Evolutionary conservation across 2,113 vertebrate genomes (phyloP), one percentile per base, ranked within the genome.

Genomic region (Onychorhynchus coronatus): DNA sequence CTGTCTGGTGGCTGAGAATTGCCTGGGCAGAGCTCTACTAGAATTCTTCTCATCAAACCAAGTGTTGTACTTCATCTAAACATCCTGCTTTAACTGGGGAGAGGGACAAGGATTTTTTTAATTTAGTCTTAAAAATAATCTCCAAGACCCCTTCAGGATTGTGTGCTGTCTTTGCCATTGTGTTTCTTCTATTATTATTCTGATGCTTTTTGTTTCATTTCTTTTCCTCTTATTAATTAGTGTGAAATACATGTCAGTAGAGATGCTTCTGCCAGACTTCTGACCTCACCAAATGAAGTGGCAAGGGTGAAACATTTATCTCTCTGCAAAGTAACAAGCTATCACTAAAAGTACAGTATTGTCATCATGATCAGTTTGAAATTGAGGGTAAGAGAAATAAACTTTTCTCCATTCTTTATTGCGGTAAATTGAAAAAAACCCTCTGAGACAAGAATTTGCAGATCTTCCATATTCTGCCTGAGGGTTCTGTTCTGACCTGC

Each of bases 21-120:
- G 0, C 39, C 31, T 1, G 0, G 27, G 13, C 35, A 88, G 61
- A 87, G 22, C 28, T 61, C 3, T 3, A 0, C 44, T 66, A 53
- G 33, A 67, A 49, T 63, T 81, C 14, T 78, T 67, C 74, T 87
- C 72, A 61, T n/a, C 16, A 61, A 61, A 41, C 49, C 15, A 50
- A 49, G 7, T 53, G 58, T n/a, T 92, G 53, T 37, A 25, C 7
- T 78, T 89, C 19, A 33, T 76, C 11, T 82, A 53, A 89, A 82
- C 25, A 49, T 62, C 20, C 20, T 66, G 9, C 16, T 72, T 82
- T 68, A 44, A 23, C 13, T 76, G 24, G 4, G 11, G 6, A 71
- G 19, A 80, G 7, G 12, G 20, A 33, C 20, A 39, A 59, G 11
- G 0, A 5, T 5, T 49, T 87, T 76, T 76, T 76, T 47, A 2